Percentiles rank a stretch among this genome's conserved stretches.
Evolutionary conservation across 2,113 vertebrate species (phyloP).

Genomic region (Dicentrarchus labrax): DNA sequence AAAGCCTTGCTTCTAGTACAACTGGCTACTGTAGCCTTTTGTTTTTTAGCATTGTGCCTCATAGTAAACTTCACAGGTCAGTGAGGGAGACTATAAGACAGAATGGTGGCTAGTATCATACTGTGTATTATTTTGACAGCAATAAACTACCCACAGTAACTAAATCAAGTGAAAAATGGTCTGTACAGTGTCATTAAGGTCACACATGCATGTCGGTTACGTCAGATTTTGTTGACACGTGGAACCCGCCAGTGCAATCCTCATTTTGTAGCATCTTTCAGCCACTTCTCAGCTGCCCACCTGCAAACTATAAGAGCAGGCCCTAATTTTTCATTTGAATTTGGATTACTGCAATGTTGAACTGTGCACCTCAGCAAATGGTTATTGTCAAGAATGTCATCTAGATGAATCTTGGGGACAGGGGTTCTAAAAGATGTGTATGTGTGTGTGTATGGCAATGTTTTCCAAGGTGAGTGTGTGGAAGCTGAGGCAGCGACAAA

Average conservation of each 20-base stretch:
- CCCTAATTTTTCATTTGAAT: conserved; percentile 32
- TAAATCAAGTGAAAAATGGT: neutral
- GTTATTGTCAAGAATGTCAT: conserved; percentile 63
- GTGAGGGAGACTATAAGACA: neutral
- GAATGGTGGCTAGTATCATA: neutral
- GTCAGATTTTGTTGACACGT: neutral
- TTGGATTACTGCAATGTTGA: conserved; percentile 52
- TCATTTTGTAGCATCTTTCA: neutral
- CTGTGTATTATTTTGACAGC: neutral
- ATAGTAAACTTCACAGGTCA: conserved; percentile 31
- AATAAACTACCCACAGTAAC: neutral
- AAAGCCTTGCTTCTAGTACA: conserved; percentile 25
- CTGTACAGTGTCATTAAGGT: neutral
- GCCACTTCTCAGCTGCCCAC: neutral
- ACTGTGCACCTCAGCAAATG: conserved; percentile 69
- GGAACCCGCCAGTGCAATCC: neutral
- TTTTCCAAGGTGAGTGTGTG: conserved; percentile 54
- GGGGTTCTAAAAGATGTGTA: conserved; percentile 37
- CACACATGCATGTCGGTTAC: neutral
- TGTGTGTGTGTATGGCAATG: conserved; percentile 11
- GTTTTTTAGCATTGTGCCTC: conserved; percentile 27
- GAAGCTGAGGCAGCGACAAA: conserved; percentile 67
- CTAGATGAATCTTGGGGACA: conserved; percentile 46
- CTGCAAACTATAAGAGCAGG: conserved; percentile 4
- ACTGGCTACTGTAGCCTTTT: conserved; percentile 22